Evolutionary conservation across 92 coral and sea anemone genomes (phyloP).

Genomic region (Siderastrea radians): DNA sequence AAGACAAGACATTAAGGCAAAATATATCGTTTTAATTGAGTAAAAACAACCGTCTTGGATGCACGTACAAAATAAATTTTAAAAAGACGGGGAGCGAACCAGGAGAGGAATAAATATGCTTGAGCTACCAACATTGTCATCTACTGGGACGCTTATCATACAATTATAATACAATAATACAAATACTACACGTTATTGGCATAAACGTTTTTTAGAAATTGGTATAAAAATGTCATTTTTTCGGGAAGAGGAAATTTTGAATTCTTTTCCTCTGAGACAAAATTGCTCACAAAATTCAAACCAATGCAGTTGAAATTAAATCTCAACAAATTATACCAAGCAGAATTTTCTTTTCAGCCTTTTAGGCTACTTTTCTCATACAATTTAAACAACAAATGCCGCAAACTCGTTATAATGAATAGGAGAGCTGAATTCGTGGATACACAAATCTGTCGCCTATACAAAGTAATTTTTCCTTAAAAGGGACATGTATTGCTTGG

Average conservation of each 20-base stretch:
- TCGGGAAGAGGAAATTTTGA: neutral
- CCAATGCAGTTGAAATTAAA: neutral
- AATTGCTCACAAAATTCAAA: neutral
- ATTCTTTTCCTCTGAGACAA: neutral
- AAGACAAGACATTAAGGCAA: neutral
- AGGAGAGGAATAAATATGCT: constrained; percentile 19
- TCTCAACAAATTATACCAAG: neutral
- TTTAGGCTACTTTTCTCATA: constrained; percentile 24
- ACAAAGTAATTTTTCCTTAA: constrained; percentile 94
- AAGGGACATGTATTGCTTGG: constrained; percentile 92
- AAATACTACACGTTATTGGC: constrained; percentile 8
- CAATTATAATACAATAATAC: constrained; percentile 5
- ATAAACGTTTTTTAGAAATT: neutral
- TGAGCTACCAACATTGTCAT: neutral
- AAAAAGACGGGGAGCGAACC: neutral
- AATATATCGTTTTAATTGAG: constrained; percentile 1
- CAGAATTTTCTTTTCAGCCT: constrained; percentile 4
- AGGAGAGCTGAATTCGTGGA: neutral
- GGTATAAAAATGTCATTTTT: neutral
- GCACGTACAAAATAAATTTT: constrained; percentile 27
- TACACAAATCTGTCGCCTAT: constrained; percentile 46
- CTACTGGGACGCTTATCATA: neutral
- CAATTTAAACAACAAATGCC: neutral
- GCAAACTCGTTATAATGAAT: neutral
- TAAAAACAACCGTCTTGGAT: constrained; percentile 14